Evolutionary conservation across 2,113 vertebrate genomes (phyloP).

Genomic region (Stomatorhinus ivindoensis): DNA sequence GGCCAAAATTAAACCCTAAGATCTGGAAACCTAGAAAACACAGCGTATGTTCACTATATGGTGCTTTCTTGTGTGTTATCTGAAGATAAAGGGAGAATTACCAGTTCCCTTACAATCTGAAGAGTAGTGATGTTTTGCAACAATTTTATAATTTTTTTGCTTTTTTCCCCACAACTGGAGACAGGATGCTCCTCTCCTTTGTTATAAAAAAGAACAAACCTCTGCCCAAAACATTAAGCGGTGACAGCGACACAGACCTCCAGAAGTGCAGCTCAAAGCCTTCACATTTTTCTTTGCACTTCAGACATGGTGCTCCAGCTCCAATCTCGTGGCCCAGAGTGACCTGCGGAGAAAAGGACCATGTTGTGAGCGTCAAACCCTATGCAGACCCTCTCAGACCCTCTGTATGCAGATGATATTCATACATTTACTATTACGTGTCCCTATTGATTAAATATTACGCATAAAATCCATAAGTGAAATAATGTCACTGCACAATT

Average conservation of each 20-base stretch:
- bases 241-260: constrained; percentile 67
- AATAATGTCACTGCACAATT: background rate
- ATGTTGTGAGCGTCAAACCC: background rate
- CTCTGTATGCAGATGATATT: background rate
- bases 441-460: background rate
- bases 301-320: constrained; percentile 85
- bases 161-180: background rate
- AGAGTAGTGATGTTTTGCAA: background rate
- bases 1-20: background rate
- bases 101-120: background rate
- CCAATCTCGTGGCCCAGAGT: constrained; percentile 92
- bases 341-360: constrained; percentile 64
- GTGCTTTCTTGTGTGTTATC: background rate
- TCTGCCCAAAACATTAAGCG: background rate
- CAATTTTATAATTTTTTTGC: background rate
- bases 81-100: background rate
- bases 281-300: constrained; percentile 94
- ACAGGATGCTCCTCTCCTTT: background rate
- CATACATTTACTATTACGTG: background rate
- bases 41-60: background rate
- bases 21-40: background rate
- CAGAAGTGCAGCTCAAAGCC: constrained; percentile 97
- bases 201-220: background rate
- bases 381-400: background rate
- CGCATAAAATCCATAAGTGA: background rate